Percentiles rank a stretch among this genome's conserved stretches.
phyloP scores from a whole-genome alignment of 2,797 vertebrate genomes.

The Protonibea diacanthus region DNA sequence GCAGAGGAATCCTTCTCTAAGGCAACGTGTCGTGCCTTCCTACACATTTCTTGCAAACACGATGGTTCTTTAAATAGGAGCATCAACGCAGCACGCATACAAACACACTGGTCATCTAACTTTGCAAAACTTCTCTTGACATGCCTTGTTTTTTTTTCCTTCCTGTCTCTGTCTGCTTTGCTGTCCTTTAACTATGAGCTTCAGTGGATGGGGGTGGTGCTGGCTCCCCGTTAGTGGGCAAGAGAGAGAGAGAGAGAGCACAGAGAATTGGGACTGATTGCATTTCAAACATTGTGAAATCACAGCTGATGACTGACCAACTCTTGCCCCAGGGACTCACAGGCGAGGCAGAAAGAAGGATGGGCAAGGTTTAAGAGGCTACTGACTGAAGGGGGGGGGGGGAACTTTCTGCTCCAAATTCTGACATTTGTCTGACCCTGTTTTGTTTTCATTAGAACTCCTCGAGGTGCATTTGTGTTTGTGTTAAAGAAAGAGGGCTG shows the following conservation, averaged over 20 bases:
- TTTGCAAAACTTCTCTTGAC: conserved; percentile 25
- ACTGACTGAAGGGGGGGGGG: background rate
- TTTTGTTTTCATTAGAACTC: conserved; percentile 40
- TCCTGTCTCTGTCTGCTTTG: background rate
- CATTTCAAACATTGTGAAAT: conserved; percentile 68
- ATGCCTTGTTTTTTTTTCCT: background rate
- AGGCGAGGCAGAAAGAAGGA: conserved; percentile 39
- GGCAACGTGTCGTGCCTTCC: background rate
- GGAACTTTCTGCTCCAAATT: conserved; percentile 6
- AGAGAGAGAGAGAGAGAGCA: conserved; percentile 24
- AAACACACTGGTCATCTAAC: background rate
- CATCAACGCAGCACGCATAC: background rate
- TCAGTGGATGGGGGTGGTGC: conserved; percentile 16
- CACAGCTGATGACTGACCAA: conserved; percentile 54
- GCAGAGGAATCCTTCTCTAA: background rate
- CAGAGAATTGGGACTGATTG: conserved; percentile 67
- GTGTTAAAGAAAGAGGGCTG: background rate
- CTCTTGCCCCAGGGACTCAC: conserved; percentile 22
- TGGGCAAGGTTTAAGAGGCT: conserved; percentile 14
- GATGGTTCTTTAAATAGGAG: conserved; percentile 6
- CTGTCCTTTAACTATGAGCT: conserved; percentile 39
- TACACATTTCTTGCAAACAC: background rate
- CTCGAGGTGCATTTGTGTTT: conserved; percentile 15
- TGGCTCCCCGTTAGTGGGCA: conserved; percentile 25
- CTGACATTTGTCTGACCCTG: conserved; percentile 11